phyloP scores from a whole-genome alignment of 64 coral and sea anemone species.

The Montipora capricornis region DNA sequence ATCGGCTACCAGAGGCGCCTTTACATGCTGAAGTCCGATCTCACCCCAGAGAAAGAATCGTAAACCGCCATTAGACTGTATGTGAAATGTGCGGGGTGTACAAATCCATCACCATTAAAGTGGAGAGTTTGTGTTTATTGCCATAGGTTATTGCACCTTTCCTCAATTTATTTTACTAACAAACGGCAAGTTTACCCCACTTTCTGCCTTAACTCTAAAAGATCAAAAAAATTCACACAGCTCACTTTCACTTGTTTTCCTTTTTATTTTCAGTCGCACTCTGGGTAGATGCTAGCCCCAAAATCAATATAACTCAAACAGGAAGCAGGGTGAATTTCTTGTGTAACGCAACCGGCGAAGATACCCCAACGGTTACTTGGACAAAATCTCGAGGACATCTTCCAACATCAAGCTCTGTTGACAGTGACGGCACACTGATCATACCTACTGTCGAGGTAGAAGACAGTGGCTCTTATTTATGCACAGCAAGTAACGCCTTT shows the following conservation, averaged over 20 bases:
- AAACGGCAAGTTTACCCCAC: too few relatives aligned
- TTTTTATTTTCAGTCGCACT: not conserved
- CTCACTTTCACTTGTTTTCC: not conserved
- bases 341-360: conserved; percentile 16
- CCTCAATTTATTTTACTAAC: too few relatives aligned
- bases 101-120: too few relatives aligned
- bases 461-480: conserved; percentile 12
- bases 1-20: too few relatives aligned
- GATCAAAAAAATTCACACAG: too few relatives aligned
- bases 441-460: not conserved
- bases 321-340: not conserved
- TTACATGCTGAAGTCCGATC: too few relatives aligned
- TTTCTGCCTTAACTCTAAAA: too few relatives aligned
- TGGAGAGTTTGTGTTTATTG: too few relatives aligned
- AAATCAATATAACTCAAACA: not conserved
- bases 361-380: conserved; percentile 2
- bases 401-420: not conserved
- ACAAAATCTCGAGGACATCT: not conserved
- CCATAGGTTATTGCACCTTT: too few relatives aligned
- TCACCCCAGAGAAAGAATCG: too few relatives aligned
- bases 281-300: not conserved
- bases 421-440: conserved; percentile 1
- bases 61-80: too few relatives aligned
- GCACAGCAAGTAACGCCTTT: conserved; percentile 4
- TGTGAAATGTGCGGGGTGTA: too few relatives aligned